phyloP scores from a whole-genome alignment of 2,113 vertebrate genomes.

The Cebidichthys violaceus region DNA sequence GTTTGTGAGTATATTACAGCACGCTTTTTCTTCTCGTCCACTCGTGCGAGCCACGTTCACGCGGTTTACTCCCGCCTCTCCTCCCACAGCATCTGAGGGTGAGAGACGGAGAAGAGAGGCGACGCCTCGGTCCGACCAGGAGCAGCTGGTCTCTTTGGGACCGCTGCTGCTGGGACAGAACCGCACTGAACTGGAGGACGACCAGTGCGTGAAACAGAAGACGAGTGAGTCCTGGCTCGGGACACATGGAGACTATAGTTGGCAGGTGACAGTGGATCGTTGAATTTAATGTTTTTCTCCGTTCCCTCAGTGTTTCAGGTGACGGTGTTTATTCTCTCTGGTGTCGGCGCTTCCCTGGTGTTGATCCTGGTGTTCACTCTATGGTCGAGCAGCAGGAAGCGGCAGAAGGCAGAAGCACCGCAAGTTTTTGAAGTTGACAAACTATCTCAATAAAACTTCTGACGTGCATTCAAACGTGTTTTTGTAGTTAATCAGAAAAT shows the following conservation, averaged over 20 bases:
- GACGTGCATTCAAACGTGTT: not conserved
- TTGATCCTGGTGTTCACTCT: conserved; percentile 32
- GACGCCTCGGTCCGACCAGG: not conserved
- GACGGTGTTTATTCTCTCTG: conserved; percentile 35
- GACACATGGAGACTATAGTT: not conserved
- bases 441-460: conserved; percentile 58
- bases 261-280: not conserved
- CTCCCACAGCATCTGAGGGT: conserved; percentile 59
- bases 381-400: conserved; percentile 22
- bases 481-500: not conserved
- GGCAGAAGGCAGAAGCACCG: conserved; percentile 8
- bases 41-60: not conserved
- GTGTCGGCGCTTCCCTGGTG: conserved; percentile 40
- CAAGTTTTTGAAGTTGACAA: not conserved
- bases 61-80: not conserved
- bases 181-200: conserved; percentile 8
- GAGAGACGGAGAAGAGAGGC: conserved; percentile 61
- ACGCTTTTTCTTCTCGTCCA: not conserved
- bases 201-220: conserved; percentile 6
- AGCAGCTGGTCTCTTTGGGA: conserved; percentile 69
- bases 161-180: conserved; percentile 65
- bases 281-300: not conserved
- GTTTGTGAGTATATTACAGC: conserved; percentile 59
- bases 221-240: conserved; percentile 22
- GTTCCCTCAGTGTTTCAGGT: conserved; percentile 61